phyloP scores from a whole-genome alignment of 64 coral and sea anemone genomes.

The Actinia tenebrosa region DNA sequence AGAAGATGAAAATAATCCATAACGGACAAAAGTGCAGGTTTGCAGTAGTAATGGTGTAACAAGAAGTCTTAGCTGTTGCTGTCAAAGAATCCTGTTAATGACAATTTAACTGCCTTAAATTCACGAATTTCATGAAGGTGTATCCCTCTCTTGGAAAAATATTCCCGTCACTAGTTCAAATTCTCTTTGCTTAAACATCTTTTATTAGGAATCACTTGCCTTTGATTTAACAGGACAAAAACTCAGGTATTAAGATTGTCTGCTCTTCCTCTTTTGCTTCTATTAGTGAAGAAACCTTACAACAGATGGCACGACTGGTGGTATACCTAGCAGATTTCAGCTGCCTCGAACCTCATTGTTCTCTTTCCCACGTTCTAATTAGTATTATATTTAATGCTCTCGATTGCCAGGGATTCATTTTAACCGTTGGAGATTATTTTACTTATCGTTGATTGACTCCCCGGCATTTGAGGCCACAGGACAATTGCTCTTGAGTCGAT shows the following conservation, averaged over 20 bases:
- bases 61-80: not conserved
- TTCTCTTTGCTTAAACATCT: not conserved
- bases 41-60: too few relatives aligned
- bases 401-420: not conserved
- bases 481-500: not conserved
- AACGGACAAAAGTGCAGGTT: not conserved
- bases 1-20: not conserved
- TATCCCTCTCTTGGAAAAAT: too few relatives aligned
- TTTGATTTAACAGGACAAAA: not conserved
- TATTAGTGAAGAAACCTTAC: not conserved
- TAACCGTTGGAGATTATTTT: not conserved
- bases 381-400: slow-evolving; percentile 8
- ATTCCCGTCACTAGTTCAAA: not conserved
- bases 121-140: not conserved
- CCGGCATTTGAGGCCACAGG: not conserved
- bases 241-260: not conserved
- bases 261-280: not conserved
- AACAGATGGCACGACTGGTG: slow-evolving; percentile 6
- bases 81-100: not conserved
- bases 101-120: not conserved
- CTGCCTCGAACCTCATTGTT: not conserved
- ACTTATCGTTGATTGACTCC: not conserved
- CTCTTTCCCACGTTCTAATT: not conserved
- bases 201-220: not conserved
- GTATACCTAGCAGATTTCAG: not conserved